Conservation (phyloP, 2,113 vertebrate genomes). For the Rhinogobius similis region DNA sequence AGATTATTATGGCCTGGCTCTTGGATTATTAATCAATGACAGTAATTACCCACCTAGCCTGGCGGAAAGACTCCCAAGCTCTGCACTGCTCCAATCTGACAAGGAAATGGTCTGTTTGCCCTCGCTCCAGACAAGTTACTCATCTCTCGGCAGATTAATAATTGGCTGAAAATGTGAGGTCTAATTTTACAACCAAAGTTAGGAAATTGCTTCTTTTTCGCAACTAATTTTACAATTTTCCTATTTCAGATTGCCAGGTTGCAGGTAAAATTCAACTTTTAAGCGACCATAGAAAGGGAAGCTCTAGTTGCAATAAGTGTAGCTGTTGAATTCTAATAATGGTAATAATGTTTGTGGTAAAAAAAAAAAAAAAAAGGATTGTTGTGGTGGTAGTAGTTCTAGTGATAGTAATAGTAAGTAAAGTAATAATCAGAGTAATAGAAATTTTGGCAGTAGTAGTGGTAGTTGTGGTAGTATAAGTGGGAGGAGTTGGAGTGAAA, state of each 20-base stretch:
- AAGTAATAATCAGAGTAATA: background rate
- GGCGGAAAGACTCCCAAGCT: slow-evolving; percentile 58
- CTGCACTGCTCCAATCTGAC: slow-evolving; percentile 61
- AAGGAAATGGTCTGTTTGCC: slow-evolving; percentile 67
- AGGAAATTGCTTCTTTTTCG: background rate
- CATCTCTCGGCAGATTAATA: slow-evolving; percentile 51
- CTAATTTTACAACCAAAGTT: slow-evolving; percentile 22
- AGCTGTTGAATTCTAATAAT: background rate
- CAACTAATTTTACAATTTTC: background rate
- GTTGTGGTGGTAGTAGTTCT: background rate
- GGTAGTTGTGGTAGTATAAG: too few relatives aligned
- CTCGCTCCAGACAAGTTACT: slow-evolving; percentile 56
- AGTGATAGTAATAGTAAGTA: background rate
- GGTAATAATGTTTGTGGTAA: background rate
- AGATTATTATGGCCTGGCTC: slow-evolving; percentile 70
- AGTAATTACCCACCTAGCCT: slow-evolving; percentile 76
- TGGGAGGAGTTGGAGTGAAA: too few relatives aligned
- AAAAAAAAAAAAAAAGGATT: too few relatives aligned
- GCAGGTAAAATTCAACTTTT: background rate
- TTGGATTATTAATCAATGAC: slow-evolving; percentile 79
- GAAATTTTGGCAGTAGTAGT: background rate
- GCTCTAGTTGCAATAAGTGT: background rate
- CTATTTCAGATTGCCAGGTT: background rate
- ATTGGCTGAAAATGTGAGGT: slow-evolving; percentile 49
- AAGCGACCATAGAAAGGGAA: background rate